Conservation (phyloP, 2,888 invertebrate genomes). For the Seira sanloemensis region DNA sequence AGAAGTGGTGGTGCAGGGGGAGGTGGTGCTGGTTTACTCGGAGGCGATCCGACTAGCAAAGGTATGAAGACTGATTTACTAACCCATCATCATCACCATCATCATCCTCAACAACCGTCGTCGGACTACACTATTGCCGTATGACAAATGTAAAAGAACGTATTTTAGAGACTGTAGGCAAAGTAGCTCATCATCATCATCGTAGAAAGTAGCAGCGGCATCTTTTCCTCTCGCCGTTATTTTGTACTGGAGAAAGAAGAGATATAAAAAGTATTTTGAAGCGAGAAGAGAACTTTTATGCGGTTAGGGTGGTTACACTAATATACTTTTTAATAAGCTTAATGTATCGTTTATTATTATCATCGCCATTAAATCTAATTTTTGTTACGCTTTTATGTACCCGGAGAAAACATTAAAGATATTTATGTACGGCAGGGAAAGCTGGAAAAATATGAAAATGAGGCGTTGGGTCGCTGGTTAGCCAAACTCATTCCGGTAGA, state of each 20-base stretch:
- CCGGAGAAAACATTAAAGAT: neutral
- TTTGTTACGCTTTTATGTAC: neutral
- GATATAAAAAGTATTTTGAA: neutral
- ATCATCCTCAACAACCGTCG: conserved; percentile 57
- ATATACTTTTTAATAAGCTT: neutral
- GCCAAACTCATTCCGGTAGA: neutral
- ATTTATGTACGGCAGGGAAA: neutral
- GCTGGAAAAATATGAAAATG: neutral
- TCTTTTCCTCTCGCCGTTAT: neutral
- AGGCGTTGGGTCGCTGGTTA: neutral
- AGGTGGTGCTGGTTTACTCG: conserved; percentile 21
- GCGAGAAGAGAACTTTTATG: neutral
- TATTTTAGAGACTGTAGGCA: neutral
- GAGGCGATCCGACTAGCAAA: conserved; percentile 41
- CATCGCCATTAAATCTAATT: neutral
- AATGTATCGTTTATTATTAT: neutral
- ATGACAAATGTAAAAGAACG: conserved; percentile 59
- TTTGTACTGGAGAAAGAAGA: neutral
- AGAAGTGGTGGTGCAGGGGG: conserved; percentile 38
- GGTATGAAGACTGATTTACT: conserved; percentile 62
- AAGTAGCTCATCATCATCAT: neutral
- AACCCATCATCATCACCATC: conserved; percentile 52
- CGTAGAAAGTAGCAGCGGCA: neutral
- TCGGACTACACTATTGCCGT: conserved; percentile 66
- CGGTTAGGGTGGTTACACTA: neutral